Evolutionary conservation across 1,140 invertebrate species (phyloP).

Genomic region (Drosophila sulfurigaster): DNA sequence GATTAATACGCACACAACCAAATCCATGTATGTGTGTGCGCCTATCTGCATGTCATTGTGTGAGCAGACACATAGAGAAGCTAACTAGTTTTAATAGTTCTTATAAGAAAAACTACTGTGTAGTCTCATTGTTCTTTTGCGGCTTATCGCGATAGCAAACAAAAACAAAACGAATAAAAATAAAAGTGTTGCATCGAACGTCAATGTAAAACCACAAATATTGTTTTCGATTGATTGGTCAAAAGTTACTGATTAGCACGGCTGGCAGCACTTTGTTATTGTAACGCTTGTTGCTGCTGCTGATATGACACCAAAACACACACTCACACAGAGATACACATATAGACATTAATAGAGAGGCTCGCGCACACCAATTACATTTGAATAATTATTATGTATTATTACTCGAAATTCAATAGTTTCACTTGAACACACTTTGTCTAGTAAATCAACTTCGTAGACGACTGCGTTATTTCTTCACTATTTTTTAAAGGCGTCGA

Average conservation of each 20-base stretch:
- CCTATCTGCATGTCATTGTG: slow-evolving; percentile 28
- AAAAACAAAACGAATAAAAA: no score
- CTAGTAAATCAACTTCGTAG: slow-evolving; percentile 26
- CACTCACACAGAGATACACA: slow-evolving; percentile 10
- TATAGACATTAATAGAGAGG: slow-evolving; percentile 34
- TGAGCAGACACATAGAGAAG: background rate
- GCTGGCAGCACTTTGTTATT: slow-evolving; percentile 16
- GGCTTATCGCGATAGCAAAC: slow-evolving; percentile 39
- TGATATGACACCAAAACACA: slow-evolving; percentile 59
- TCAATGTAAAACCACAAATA: slow-evolving; percentile 48
- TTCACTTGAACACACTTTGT: slow-evolving; percentile 16
- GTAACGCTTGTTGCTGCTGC: slow-evolving; percentile 31
- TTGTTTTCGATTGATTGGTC: slow-evolving; percentile 51
- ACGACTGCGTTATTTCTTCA: background rate
- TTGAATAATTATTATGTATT: slow-evolving; percentile 35
- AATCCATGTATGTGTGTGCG: slow-evolving; percentile 5
- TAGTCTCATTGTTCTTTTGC: slow-evolving; percentile 16
- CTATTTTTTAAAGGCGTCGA: background rate
- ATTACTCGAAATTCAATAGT: slow-evolving; percentile 29
- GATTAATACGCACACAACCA: slow-evolving; percentile 35
- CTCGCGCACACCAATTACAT: slow-evolving; percentile 59
- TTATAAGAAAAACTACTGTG: slow-evolving; percentile 1
- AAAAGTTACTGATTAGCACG: slow-evolving; percentile 61
- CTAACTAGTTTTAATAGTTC: slow-evolving; percentile 13
- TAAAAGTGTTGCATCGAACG: slow-evolving; percentile 25